A percentile compares a stretch with the other conserved stretches of the same genome.
Conservation (phyloP, 2,113 vertebrate genomes). For the Psittacara wagleri region DNA sequence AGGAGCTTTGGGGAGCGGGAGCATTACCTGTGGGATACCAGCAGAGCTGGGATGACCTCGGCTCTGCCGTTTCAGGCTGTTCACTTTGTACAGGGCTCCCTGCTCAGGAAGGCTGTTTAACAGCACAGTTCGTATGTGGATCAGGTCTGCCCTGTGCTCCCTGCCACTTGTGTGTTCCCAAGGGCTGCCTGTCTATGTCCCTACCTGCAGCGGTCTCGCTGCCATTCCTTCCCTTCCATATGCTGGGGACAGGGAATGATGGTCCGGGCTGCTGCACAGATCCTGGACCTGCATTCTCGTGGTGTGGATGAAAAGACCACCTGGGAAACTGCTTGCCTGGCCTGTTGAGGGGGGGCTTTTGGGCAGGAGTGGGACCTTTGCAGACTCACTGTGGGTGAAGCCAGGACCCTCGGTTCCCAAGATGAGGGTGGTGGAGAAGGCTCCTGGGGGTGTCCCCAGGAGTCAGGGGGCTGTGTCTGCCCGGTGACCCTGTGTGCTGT, state of each 20-base stretch:
- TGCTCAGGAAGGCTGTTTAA: rapidly evolving
- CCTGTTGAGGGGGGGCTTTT: background rate
- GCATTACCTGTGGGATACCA: rapidly evolving
- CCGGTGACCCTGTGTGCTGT: rapidly evolving
- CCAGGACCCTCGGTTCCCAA: rapidly evolving
- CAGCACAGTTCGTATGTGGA: background rate
- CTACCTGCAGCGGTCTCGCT: background rate
- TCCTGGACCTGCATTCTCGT: no score
- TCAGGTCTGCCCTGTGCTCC: background rate
- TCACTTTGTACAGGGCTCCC: rapidly evolving
- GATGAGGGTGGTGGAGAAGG: background rate
- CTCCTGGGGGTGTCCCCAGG: rapidly evolving
- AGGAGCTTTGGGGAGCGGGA: background rate
- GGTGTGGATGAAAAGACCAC: background rate
- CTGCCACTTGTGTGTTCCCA: background rate
- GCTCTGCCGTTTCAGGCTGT: background rate
- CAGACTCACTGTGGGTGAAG: background rate
- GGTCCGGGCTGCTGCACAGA: background rate
- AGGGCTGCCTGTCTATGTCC: background rate
- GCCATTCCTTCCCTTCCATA: background rate
- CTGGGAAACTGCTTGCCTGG: background rate
- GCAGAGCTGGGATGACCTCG: background rate
- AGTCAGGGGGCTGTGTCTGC: no score
- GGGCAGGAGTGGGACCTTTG: background rate
- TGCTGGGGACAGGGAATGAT: background rate